phyloP scores from a whole-genome alignment of 2,113 vertebrate genomes.

The Myxocyprinus asiaticus region DNA sequence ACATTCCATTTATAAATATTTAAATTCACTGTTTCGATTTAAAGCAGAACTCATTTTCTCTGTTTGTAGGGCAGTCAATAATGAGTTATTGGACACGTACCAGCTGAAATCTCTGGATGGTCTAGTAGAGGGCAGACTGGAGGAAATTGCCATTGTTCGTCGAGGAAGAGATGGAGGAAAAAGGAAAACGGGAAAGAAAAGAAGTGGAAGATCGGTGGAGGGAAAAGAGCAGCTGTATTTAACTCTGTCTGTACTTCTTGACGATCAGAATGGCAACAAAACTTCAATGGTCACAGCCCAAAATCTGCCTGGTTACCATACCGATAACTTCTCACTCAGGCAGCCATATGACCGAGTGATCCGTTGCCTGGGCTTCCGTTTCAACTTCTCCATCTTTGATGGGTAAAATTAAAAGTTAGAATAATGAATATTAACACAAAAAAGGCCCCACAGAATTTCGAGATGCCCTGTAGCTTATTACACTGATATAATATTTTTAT shows the following conservation, averaged over 20 bases:
- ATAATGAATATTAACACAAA: too few species aligned
- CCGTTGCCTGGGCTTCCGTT: slow-evolving; percentile 92
- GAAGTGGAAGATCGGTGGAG: not conserved
- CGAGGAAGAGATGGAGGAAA: slow-evolving; percentile 46
- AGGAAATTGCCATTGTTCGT: slow-evolving; percentile 81
- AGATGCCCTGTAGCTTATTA: too few species aligned
- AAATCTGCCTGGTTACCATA: slow-evolving; percentile 78
- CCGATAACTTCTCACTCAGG: slow-evolving; percentile 89
- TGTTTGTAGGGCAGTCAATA: slow-evolving; percentile 88
- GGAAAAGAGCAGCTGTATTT: slow-evolving; percentile 76
- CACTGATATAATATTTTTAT: too few species aligned
- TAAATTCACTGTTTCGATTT: too few species aligned
- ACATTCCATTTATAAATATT: too few species aligned
- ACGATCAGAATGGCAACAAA: slow-evolving; percentile 62
- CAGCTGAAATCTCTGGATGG: slow-evolving; percentile 96
- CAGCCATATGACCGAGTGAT: slow-evolving; percentile 92
- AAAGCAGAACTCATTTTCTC: not conserved
- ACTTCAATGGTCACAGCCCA: slow-evolving; percentile 60
- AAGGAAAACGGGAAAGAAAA: slow-evolving; percentile 56
- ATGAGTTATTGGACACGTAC: slow-evolving; percentile 94
- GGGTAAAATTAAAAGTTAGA: slow-evolving; percentile 69
- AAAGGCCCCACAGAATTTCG: too few species aligned
- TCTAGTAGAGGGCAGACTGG: slow-evolving; percentile 83
- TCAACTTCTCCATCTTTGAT: slow-evolving; percentile 94
- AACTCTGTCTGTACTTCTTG: slow-evolving; percentile 79